Conservation (phyloP, 2,797 vertebrate species). For the Erpetoichthys calabaricus region DNA sequence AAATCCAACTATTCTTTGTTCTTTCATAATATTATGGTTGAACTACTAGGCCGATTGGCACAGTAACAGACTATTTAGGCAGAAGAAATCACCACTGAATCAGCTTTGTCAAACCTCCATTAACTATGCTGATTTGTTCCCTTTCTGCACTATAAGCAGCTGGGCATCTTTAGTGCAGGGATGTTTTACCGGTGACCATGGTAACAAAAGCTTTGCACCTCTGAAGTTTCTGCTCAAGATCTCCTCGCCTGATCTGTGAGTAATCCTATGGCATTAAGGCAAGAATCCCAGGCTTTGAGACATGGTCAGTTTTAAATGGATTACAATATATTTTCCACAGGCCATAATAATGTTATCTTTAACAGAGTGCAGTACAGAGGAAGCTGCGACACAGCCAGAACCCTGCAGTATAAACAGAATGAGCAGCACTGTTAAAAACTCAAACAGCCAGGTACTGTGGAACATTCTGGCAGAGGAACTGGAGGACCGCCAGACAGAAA, state of each 20-base stretch:
- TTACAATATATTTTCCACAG: conserved; percentile 10
- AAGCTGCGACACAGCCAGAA: conserved; percentile 9
- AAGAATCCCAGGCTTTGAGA: background rate
- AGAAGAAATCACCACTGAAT: too few relatives aligned
- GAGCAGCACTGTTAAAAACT: conserved; percentile 4
- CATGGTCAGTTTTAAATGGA: conserved; percentile 10
- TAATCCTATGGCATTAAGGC: conserved; percentile 9
- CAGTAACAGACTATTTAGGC: too few relatives aligned
- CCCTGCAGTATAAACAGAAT: conserved; percentile 9
- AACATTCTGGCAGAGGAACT: background rate
- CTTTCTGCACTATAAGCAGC: too few relatives aligned
- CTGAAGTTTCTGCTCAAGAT: background rate
- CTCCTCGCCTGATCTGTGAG: conserved; percentile 8
- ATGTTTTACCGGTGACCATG: conserved; percentile 7
- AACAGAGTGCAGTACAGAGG: conserved; percentile 10
- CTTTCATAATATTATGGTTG: too few relatives aligned
- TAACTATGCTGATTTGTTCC: too few relatives aligned
- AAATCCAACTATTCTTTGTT: too few relatives aligned
- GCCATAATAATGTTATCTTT: conserved; percentile 8
- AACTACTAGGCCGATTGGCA: too few relatives aligned
- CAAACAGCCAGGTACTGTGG: background rate
- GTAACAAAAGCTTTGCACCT: background rate
- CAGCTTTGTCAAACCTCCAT: too few relatives aligned
- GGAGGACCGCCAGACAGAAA: background rate
- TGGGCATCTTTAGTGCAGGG: background rate